Evolutionary conservation across 2,797 vertebrate genomes (phyloP), one percentile per base, ranked within the genome.

Genomic region (Discoglossus pictus): DNA sequence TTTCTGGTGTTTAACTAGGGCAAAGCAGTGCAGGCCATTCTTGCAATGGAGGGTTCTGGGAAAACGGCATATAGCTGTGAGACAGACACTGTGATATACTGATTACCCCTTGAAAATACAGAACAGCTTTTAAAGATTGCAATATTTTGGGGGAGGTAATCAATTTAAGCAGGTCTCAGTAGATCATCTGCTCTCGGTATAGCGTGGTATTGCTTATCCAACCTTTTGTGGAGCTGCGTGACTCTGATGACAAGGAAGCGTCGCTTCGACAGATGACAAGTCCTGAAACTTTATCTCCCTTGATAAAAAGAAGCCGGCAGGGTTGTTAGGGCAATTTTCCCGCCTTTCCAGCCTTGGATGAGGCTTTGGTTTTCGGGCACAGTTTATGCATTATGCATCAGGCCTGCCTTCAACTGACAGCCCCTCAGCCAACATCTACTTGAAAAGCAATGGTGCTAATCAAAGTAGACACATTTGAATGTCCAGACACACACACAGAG

Each of bases 301-400:
- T 10, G 46, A 80, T 84, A 79, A 77, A 75, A 83, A 76, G 52
- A 63, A 79, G 75, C 78, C 76, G 73, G 73, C 56, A 23, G 82
- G 87, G 81, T 80, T 82, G 82, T 79, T 81, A 89, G 83, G 88
- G 85, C 88, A 85, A 77, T 90, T 87, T 92, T 87, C 88, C 89
- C 88, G 84, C 91, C 87, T 87, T 93, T 88, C 89, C 82, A 87
- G 86, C 69, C 83, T 87, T 91, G 89, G 89, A 84, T 85, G 78
- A 88, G 85, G 87, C 91, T 92, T 84, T 87, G 79, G 88, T 82
- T 92, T 91, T 91, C 82, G 80, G 90, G 90, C 90, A 90, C 90
- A 88, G 93, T 92, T 94, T 89, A 95, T 96, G 93, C 92, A 97
- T 96, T 94, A 98, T 98, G 93, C 94, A 97, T 95, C 91, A 97